Conservation (phyloP, 2,797 vertebrate genomes). For the Jordanella pulchra region DNA sequence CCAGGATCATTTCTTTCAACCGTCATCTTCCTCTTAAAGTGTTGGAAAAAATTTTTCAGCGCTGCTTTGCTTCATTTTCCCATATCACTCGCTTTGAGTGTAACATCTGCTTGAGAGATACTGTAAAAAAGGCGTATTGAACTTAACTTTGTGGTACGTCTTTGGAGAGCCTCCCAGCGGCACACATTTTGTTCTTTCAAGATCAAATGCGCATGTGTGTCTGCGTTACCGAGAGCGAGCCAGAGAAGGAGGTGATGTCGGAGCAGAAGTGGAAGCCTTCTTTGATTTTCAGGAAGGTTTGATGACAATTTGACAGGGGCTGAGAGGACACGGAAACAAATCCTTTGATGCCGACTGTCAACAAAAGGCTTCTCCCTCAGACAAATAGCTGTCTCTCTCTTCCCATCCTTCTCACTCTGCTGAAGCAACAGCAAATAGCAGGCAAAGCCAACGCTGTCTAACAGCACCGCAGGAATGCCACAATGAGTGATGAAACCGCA, state of each 20-base stretch:
- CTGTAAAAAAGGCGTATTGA: constrained; percentile 51
- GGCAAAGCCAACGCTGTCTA: constrained; percentile 22
- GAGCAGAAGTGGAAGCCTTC: constrained; percentile 51
- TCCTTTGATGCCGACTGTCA: constrained; percentile 71
- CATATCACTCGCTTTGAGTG: constrained; percentile 25
- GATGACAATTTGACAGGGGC: constrained; percentile 69
- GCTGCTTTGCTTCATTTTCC: constrained; percentile 29
- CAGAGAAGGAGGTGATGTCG: constrained; percentile 58
- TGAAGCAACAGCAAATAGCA: constrained; percentile 33
- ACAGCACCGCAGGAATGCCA: constrained; percentile 24
- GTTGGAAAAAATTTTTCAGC: constrained; percentile 21
- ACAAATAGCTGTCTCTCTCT: constrained; percentile 57
- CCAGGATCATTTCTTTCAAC: constrained; percentile 39
- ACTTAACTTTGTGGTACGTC: constrained; percentile 57
- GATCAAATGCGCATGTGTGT: constrained; percentile 51
- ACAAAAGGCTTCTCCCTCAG: constrained; percentile 64
- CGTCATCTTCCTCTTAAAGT: constrained; percentile 32
- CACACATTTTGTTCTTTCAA: constrained; percentile 50
- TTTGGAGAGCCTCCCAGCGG: constrained; percentile 56
- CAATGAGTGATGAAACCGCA: constrained; percentile 46
- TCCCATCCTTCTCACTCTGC: constrained; percentile 25
- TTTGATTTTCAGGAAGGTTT: constrained; percentile 71
- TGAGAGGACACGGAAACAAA: constrained; percentile 64
- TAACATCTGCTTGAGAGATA: constrained; percentile 35
- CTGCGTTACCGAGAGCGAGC: constrained; percentile 50